Evolutionary conservation across 2,113 vertebrate species (phyloP).

Genomic region (Pionites leucogaster): DNA sequence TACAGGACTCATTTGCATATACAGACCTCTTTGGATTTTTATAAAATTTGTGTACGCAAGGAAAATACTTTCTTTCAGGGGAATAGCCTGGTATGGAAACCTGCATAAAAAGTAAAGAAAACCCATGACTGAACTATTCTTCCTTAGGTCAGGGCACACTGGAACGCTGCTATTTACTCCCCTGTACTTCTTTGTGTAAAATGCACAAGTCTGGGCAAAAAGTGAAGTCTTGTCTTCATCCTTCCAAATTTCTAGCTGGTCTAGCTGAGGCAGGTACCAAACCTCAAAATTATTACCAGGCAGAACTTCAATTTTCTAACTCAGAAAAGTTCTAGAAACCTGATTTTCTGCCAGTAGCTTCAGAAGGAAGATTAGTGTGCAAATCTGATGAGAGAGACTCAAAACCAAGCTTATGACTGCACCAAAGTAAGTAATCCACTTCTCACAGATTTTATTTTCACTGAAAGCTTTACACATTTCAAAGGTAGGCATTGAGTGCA

Average conservation of each 20-base stretch:
- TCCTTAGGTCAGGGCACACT: not conserved
- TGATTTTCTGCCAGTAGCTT: slow-evolving; percentile 18
- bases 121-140: not conserved
- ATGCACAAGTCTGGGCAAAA: not conserved
- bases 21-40: slow-evolving; percentile 35
- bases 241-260: not conserved
- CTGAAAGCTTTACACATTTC: slow-evolving; percentile 38
- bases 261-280: slow-evolving; percentile 34
- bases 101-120: not conserved
- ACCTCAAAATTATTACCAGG: slow-evolving; percentile 32
- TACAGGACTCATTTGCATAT: slow-evolving; percentile 34
- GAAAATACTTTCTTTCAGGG: not conserved
- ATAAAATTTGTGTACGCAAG: not conserved
- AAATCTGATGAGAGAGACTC: not conserved
- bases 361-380: slow-evolving; percentile 4
- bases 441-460: slow-evolving; percentile 29
- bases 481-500: not conserved
- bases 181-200: not conserved
- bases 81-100: not conserved
- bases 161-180: not conserved
- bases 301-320: slow-evolving; percentile 22
- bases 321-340: slow-evolving; percentile 11
- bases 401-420: not conserved
- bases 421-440: slow-evolving; percentile 7
- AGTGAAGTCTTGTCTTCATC: not conserved